Percentiles rank a stretch among this genome's conserved stretches.
These are phyloP conservation scores for Puntigrus tetrazona DNA, from an alignment of 2,113 vertebrate species.

Conservation along the genomic window DNA sequence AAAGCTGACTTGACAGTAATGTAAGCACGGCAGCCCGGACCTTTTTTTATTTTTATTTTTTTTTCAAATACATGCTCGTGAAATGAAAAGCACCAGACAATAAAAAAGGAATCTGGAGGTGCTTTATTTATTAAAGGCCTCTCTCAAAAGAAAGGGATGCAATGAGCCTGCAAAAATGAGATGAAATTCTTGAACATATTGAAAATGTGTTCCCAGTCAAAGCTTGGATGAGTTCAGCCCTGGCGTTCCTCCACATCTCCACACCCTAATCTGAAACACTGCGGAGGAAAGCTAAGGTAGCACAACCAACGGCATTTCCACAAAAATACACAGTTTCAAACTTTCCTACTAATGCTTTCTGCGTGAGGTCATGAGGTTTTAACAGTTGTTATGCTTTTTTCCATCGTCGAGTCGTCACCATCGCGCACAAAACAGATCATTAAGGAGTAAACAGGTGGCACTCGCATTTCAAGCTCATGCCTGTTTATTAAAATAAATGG, in stretches of 20 bases:
- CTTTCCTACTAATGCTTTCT: not conserved
- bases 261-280: constrained; percentile 24
- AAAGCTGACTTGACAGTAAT: not conserved
- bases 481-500: not conserved
- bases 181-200: constrained; percentile 29
- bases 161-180: constrained; percentile 12
- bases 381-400: not conserved
- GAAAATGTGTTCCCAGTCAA: constrained; percentile 37
- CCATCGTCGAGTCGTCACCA: not conserved
- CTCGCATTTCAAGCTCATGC: not conserved
- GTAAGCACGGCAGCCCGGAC: not conserved
- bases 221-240: constrained; percentile 34
- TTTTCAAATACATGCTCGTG: constrained; percentile 8
- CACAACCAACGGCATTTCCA: constrained; percentile 1
- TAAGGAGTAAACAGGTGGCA: not conserved
- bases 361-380: not conserved
- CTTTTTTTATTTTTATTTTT: too few relatives aligned
- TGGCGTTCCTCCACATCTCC: constrained; percentile 37
- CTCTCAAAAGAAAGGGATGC: constrained; percentile 37
- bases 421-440: not conserved
- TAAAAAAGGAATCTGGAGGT: constrained; percentile 15
- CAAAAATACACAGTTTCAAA: not conserved
- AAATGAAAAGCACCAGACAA: constrained; percentile 23
- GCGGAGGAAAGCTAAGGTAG: not conserved
- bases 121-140: constrained; percentile 20